A percentile compares a stretch with the other conserved stretches of the same genome.
Evolutionary conservation across 2,113 vertebrate species (phyloP).

Genomic region (Ophiodon elongatus): DNA sequence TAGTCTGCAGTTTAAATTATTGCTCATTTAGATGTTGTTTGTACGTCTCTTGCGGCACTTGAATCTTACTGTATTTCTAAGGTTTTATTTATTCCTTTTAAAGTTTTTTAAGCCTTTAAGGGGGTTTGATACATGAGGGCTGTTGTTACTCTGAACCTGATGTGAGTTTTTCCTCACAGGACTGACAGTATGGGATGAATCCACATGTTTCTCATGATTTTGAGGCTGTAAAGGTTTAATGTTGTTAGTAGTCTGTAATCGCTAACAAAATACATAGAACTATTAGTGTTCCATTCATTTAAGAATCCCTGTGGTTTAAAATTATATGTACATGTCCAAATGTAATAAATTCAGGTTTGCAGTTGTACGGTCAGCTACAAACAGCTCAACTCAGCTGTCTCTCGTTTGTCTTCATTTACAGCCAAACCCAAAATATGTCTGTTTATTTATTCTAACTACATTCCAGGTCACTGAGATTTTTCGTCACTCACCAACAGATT

Average conservation of each 20-base stretch:
- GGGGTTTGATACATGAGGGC: neutral
- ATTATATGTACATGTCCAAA: slow-evolving; percentile 29
- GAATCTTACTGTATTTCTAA: slow-evolving; percentile 32
- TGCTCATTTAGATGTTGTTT: slow-evolving; percentile 36
- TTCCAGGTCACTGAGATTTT: neutral
- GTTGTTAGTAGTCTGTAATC: slow-evolving; percentile 36
- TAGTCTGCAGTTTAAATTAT: slow-evolving; percentile 21
- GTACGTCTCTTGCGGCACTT: slow-evolving; percentile 20
- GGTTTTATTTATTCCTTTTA: slow-evolving; percentile 44
- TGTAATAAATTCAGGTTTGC: slow-evolving; percentile 44
- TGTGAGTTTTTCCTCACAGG: slow-evolving; percentile 2
- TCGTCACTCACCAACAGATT: neutral
- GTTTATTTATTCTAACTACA: neutral
- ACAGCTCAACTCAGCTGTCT: slow-evolving; percentile 1
- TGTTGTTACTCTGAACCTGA: neutral
- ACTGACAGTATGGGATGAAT: slow-evolving; percentile 4
- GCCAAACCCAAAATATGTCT: neutral
- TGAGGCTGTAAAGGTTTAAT: slow-evolving; percentile 26
- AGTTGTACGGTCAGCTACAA: slow-evolving; percentile 11
- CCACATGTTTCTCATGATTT: slow-evolving; percentile 3
- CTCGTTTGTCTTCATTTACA: slow-evolving; percentile 13
- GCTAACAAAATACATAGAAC: slow-evolving; percentile 20
- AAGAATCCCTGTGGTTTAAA: slow-evolving; percentile 40
- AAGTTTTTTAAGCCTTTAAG: neutral
- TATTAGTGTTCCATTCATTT: slow-evolving; percentile 38